A percentile compares a stretch with the other conserved stretches of the same genome.
phyloP scores from a whole-genome alignment of 2,113 vertebrate genomes.

The Panthera tigris region DNA sequence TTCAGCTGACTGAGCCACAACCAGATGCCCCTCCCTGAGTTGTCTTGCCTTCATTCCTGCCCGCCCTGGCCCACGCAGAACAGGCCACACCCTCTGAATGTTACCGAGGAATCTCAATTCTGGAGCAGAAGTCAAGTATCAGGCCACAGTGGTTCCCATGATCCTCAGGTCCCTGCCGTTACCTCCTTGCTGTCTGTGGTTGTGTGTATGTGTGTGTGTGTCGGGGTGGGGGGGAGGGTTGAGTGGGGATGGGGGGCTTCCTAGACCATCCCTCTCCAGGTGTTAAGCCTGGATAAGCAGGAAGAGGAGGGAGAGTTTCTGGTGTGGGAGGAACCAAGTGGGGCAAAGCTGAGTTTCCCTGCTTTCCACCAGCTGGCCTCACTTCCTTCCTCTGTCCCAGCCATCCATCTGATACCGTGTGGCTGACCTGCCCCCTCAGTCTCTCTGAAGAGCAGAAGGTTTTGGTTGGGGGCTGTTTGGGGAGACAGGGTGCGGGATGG shows the following conservation, averaged over 20 bases:
- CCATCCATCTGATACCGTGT: not conserved
- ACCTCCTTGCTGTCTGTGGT: not conserved
- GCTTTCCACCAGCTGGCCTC: not conserved
- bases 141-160: not conserved
- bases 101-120: not conserved
- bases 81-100: not conserved
- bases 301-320: not conserved
- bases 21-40: not conserved
- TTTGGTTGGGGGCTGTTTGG: accelerated
- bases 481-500: not conserved
- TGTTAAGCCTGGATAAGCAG: not conserved
- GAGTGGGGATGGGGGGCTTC: not conserved
- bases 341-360: not conserved
- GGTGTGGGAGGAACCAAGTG: not conserved
- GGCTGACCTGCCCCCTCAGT: not conserved
- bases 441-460: not conserved
- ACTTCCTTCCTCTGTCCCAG: not conserved
- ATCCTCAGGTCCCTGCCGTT: not conserved
- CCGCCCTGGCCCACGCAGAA: not conserved
- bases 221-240: not conserved
- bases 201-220: not conserved
- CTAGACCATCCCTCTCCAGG: not conserved
- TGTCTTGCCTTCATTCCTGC: not conserved
- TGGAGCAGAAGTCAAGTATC: not conserved
- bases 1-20: too few species aligned